Conservation (phyloP, 30 jellyfish, hydroid and myxozoan species). For the Aurelia sp. region DNA sequence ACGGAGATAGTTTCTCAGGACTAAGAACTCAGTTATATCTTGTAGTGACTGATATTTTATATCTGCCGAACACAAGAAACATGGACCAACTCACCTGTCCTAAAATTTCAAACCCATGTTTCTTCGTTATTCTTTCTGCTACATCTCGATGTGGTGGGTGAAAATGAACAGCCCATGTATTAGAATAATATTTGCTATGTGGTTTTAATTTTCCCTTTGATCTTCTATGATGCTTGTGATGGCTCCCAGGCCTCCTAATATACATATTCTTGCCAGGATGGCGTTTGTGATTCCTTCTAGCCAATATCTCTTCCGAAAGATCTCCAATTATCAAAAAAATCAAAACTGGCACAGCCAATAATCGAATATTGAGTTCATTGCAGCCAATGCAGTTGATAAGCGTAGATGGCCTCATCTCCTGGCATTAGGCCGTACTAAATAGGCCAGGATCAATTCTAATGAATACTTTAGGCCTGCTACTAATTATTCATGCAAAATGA, state of each 20-base stretch:
- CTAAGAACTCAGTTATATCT: too few relatives aligned
- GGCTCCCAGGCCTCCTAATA: slow-evolving; percentile 43
- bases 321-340: slow-evolving; percentile 55
- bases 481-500: too few relatives aligned
- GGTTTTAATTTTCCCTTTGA: slow-evolving; percentile 35
- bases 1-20: too few relatives aligned
- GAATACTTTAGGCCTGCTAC: neutral
- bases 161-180: slow-evolving; percentile 98
- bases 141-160: slow-evolving; percentile 94
- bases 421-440: slow-evolving; percentile 5
- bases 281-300: slow-evolving; percentile 41
- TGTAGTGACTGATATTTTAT: too few relatives aligned
- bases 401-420: slow-evolving; percentile 18
- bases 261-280: slow-evolving; percentile 53
- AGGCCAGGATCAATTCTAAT: neutral
- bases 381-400: slow-evolving; percentile 40
- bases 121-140: slow-evolving; percentile 92
- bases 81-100: slow-evolving; percentile 83
- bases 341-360: slow-evolving; percentile 36
- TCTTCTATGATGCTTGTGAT: slow-evolving; percentile 39
- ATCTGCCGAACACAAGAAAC: too few relatives aligned
- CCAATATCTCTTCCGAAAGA: slow-evolving; percentile 27
- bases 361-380: slow-evolving; percentile 11
- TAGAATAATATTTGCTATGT: slow-evolving; percentile 73
- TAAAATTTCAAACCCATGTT: slow-evolving; percentile 90